Base-by-base conservation (phyloP, 1,140 invertebrate genomes). In the Tetramorium simillimum region DNA sequence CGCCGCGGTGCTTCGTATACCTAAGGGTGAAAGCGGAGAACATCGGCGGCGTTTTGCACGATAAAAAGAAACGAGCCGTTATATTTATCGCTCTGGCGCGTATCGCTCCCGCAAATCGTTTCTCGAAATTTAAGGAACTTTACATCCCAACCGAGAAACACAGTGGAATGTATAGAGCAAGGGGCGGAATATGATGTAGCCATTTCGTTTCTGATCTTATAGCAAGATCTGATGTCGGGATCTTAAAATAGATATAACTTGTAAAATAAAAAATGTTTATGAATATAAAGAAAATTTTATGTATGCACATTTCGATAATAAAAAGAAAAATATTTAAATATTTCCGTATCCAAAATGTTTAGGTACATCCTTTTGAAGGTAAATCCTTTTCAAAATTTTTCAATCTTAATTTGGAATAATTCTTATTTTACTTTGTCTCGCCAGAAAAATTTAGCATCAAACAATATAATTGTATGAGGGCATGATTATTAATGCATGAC, bases 31-130 rank as follows among this genome's bases (percentile, higher is more conserved):
- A 46, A 73, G 40, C 67, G 53, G 28, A 49, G 80, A 82, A 58
- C 80, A 58, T 73, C 67, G 69, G 69, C 40, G 24, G 53, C 49
- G 37, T 72, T 81, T 70, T 78, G 63, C 53, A 16, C 80, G 67
- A 46, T 84, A 75, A 60, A 84, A 73, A 60, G 69, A 60, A 73
- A 73, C 69, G 69, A 84, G 53, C 49, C 65, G 65, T 46, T 46
- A 73, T 84, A 73, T 84, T 84, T 84, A 75, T 73, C 69, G 69
- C 24, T 16, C 24, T 21, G 40, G 40, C 14, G 33, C 33, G 33
- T 69, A 40, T 70, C 49, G 46, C 49, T 33, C 14, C 43, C 9
- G 67, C 80, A 56, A 84, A 73, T 84, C 53, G 63, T 58, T 46
- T 14, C 67, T 60, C 18, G 51, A 75, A 49, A 37, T 84, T 73